Base-by-base conservation (phyloP, 1,140 invertebrate species). In the Lethrus apterus region DNA sequence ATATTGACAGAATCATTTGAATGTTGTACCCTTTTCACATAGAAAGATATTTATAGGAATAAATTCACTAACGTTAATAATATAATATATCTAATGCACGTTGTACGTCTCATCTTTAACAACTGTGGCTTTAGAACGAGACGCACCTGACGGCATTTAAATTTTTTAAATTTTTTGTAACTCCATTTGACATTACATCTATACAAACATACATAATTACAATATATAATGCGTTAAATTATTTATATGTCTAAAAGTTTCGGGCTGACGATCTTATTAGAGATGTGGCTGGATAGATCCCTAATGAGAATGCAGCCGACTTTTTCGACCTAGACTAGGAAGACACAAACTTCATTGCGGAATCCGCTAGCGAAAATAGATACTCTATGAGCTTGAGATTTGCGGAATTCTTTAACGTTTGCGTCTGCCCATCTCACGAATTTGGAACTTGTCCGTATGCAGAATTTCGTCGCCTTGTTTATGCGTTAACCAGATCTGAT, bases 21-120 rank as follows among this genome's bases (percentile, higher is more conserved):
- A 64, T 63, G 55, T 63, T 64, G 62, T 64, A 65, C 63, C 60
- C 60, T 63, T 63, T 56, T 59, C 59, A 63, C 60, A 65, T 64
- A 65, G 60, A 65, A 60, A 62, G 48, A 55, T 55, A 53, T 48
- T 55, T 29, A 51, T 50, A 50, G 43, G 43, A 54, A 46, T 52
- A 30, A 52, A 45, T 47, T 52, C 30, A 50, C 46, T 56, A 54
- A 52, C 46, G 50, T 50, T 40, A 52, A 52, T 52, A 40, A 42
- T 51, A 46, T 26, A 42, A 42, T 42, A 42, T 42, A 42, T 42
- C 20, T 38, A 21, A 38, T 38, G 13, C 24, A 21, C 24, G 35
- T 38, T 21, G 20, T 15, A 21, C 20, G 13, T 38, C 20, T 20
- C 20, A 38, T 38, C 18, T 33, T 33, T 33, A 42, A 23, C 9